Percentiles rank a stretch among this genome's conserved stretches.
Evolutionary conservation across 2,113 vertebrate genomes (phyloP).

Genomic region (Emydocephalus ijimae): DNA sequence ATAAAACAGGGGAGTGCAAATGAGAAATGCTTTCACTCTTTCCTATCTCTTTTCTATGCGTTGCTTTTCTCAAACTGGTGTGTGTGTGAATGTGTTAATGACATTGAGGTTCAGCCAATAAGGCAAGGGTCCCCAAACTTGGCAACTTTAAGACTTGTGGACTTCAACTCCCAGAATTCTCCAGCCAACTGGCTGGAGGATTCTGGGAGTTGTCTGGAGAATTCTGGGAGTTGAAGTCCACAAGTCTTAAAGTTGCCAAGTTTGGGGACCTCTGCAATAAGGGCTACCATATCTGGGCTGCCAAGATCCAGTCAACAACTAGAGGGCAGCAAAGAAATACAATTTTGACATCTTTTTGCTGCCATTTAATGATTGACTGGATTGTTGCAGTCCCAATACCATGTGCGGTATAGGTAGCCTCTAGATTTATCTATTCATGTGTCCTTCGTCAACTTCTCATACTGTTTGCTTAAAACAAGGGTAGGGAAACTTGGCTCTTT

Average conservation of each 20-base stretch:
- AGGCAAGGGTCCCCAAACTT: too few relatives aligned
- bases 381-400: neutral
- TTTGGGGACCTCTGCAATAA: too few relatives aligned
- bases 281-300: neutral
- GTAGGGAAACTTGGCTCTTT: too few relatives aligned
- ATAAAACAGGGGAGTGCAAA: neutral
- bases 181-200: too few relatives aligned
- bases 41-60: neutral
- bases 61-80: neutral
- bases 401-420: neutral
- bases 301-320: neutral
- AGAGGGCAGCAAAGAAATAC: neutral
- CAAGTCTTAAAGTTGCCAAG: too few relatives aligned
- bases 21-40: neutral
- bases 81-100: neutral
- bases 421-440: conserved; percentile 8
- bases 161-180: too few relatives aligned
- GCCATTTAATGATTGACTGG: neutral
- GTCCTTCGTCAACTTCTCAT: neutral
- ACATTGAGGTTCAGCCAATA: neutral
- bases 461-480: neutral
- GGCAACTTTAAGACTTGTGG: too few relatives aligned
- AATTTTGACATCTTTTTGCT: neutral
- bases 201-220: too few relatives aligned
- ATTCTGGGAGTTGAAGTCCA: too few relatives aligned